phyloP scores from a whole-genome alignment of 2,888 invertebrate species.

The Drosophila dives region DNA sequence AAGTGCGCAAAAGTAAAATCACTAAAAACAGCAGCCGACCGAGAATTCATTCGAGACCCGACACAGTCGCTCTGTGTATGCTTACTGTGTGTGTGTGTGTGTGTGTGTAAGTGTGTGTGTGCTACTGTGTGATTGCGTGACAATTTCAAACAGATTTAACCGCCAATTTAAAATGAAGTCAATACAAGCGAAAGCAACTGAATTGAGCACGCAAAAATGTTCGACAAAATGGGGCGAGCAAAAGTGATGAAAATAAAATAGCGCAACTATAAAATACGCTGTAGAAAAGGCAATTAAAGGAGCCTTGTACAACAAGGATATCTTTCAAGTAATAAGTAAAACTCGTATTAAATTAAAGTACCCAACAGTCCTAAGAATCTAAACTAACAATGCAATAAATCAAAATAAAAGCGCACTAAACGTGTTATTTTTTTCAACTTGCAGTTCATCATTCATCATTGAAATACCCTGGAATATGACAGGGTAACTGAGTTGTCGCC shows the following conservation, averaged over 20 bases:
- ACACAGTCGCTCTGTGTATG: conserved; percentile 23
- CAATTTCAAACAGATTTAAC: conserved; percentile 82
- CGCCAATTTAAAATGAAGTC: conserved; percentile 82
- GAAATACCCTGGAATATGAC: neutral
- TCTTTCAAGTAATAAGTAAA: neutral
- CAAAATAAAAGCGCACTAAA: neutral
- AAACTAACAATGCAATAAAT: neutral
- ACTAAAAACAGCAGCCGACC: conserved; percentile 72
- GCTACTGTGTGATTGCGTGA: conserved; percentile 74
- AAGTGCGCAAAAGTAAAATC: conserved; percentile 74
- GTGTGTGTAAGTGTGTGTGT: conserved; percentile 29
- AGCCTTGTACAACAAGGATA: neutral
- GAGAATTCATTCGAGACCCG: conserved; percentile 45
- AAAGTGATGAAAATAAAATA: neutral
- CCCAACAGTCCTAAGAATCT: neutral
- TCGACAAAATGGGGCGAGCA: conserved; percentile 9
- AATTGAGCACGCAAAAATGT: conserved; percentile 45
- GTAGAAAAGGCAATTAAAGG: neutral
- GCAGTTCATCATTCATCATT: neutral
- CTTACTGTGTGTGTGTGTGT: conserved; percentile 34
- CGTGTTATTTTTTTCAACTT: neutral
- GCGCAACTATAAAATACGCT: neutral
- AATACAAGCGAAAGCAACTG: conserved; percentile 70
- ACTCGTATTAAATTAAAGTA: neutral
- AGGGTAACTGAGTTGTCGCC: conserved; percentile 37